Evolutionary conservation across 2,113 vertebrate genomes (phyloP), one percentile per base, ranked within the genome.

Genomic region (Epinephelus lanceolatus): DNA sequence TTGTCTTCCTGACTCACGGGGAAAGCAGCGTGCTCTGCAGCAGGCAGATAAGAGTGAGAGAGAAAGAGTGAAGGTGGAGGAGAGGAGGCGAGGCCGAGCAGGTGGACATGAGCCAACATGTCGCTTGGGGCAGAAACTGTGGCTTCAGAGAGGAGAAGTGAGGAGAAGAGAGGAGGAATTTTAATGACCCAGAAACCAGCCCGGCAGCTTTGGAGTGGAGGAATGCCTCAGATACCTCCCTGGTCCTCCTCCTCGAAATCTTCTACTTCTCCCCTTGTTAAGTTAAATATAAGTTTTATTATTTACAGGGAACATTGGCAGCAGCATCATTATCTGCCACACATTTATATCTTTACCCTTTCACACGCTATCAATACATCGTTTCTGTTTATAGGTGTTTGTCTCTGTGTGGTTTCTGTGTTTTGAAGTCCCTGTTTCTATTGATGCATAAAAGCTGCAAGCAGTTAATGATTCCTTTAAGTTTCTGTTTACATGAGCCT

Each of bases 101-200:
- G 76, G 92, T 91, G 90, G 92, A 94, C 90, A 85, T 86, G 90
- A 92, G 89, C 92, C 91, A 94, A 79, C 91, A 82, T 86, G 91
- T 91, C 76, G 85, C 89, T 89, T 30, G 53, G 78, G 86, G 86
- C 78, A 87, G 71, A 89, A 85, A 90, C 73, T 79, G 76, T 86
- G 88, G 87, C 81, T 81, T 84, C 40, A 66, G 47, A 72, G 51
- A 72, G 70, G 51, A 60, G 60, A 71, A 62, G 61, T 51, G 45
- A 62, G 73, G 77, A 77, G 72, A 83, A 86, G 80, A 92, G 65
- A 87, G 65, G 81, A 91, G 91, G 95, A 95, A 94, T 95, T 92
- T 94, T 94, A 94, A 95, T 94, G 93, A 94, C 85, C 84, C 71
- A 90, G 88, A 94, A 95, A 95, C 89, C 89, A 88, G 92, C 90